phyloP scores from a whole-genome alignment of 2,113 vertebrate genomes.

The Puntigrus tetrazona region DNA sequence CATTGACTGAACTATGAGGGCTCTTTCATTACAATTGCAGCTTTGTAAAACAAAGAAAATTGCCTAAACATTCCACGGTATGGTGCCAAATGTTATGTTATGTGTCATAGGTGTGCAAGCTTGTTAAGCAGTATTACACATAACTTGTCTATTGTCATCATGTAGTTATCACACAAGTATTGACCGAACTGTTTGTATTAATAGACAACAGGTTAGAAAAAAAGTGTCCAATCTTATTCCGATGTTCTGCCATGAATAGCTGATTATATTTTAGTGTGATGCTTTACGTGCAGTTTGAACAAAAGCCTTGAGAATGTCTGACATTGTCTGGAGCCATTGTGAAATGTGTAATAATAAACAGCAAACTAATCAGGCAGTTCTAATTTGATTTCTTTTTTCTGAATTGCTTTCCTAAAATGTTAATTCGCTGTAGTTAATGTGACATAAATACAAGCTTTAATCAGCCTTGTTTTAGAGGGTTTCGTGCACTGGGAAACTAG shows the following conservation, averaged over 20 bases:
- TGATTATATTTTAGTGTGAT: conserved; percentile 63
- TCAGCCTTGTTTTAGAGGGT: not conserved
- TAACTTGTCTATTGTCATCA: conserved; percentile 31
- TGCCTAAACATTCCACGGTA: not conserved
- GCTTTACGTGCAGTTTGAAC: conserved; percentile 71
- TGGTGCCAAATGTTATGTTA: not conserved
- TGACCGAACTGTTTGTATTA: conserved; percentile 11
- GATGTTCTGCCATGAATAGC: conserved; percentile 53
- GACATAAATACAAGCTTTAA: not conserved
- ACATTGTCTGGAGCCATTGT: conserved; percentile 60
- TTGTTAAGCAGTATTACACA: conserved; percentile 19
- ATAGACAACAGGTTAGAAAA: conserved; percentile 8
- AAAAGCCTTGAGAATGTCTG: conserved; percentile 75
- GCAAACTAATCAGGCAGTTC: conserved; percentile 25
- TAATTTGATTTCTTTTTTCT: not conserved
- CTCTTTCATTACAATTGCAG: not conserved
- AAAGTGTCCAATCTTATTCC: conserved; percentile 59
- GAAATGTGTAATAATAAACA: conserved; percentile 73
- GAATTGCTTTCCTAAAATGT: not conserved
- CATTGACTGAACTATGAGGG: conserved; percentile 10
- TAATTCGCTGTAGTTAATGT: not conserved
- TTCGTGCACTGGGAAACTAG: not conserved
- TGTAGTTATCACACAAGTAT: conserved; percentile 24
- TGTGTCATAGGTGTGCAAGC: conserved; percentile 29
- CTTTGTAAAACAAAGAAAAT: conserved; percentile 35